phyloP scores from a whole-genome alignment of 1,140 invertebrate species.

The Leucophenga varia region DNA sequence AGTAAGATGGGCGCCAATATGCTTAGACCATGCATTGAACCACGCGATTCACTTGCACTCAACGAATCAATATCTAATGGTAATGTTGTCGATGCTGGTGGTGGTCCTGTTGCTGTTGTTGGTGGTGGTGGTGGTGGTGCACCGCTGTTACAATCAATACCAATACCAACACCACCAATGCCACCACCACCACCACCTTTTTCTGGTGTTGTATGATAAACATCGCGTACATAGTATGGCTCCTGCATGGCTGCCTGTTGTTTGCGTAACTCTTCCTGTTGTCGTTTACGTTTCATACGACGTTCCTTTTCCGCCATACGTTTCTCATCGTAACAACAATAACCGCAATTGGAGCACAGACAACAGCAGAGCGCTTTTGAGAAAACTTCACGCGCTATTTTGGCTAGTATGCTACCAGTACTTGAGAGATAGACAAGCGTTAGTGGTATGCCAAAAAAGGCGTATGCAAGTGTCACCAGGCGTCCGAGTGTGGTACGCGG shows the following conservation, averaged over 20 bases:
- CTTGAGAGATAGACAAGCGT: conserved; percentile 86
- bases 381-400: conserved; percentile 84
- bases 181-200: too few relatives aligned
- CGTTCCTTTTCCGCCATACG: conserved; percentile 76
- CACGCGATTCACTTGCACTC: conserved; percentile 71
- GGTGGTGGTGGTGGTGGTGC: background rate
- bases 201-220: conserved; percentile 61
- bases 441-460: conserved; percentile 85
- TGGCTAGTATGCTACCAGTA: conserved; percentile 78
- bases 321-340: conserved; percentile 81
- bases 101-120: background rate
- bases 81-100: conserved; percentile 7
- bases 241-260: conserved; percentile 72
- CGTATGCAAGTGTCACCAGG: conserved; percentile 85
- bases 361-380: conserved; percentile 78
- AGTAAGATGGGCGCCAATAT: conserved; percentile 76
- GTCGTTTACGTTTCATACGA: conserved; percentile 73
- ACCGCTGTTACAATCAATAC: conserved; percentile 21
- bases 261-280: conserved; percentile 71
- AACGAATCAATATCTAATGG: conserved; percentile 65
- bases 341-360: conserved; percentile 80
- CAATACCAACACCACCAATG: conserved; percentile 54
- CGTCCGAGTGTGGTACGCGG: conserved; percentile 80
- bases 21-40: conserved; percentile 72
- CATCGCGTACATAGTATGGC: conserved; percentile 74